Percentiles rank a stretch among this genome's conserved stretches.
Conservation (phyloP, 2,888 invertebrate genomes). For the Hydriomena furcata region DNA sequence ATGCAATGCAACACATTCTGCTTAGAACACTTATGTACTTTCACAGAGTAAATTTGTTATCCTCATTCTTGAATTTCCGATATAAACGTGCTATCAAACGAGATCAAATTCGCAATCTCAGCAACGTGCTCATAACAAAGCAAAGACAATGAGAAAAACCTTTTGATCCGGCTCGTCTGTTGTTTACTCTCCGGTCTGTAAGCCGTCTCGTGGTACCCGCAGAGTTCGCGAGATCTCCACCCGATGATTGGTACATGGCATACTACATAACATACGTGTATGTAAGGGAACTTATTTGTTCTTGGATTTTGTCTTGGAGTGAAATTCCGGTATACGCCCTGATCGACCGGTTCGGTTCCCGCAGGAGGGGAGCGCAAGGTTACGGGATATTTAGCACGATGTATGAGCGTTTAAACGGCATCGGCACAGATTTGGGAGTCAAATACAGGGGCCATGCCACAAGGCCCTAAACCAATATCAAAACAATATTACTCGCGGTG, state of each 20-base stretch:
- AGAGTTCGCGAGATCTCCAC: constrained; percentile 43
- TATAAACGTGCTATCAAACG: background rate
- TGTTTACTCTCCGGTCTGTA: constrained; percentile 43
- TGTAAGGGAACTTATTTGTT: background rate
- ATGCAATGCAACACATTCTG: background rate
- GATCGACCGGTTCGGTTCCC: constrained; percentile 72
- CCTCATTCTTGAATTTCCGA: background rate
- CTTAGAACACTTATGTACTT: background rate
- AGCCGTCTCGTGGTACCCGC: constrained; percentile 33
- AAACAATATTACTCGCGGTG: background rate
- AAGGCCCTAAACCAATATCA: background rate
- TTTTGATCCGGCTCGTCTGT: constrained; percentile 40
- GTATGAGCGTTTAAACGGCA: constrained; percentile 28
- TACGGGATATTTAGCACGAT: constrained; percentile 67
- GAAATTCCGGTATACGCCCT: constrained; percentile 55
- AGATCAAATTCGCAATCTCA: constrained; percentile 24
- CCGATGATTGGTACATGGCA: constrained; percentile 40
- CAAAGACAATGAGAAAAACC: constrained; percentile 36
- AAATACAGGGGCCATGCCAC: constrained; percentile 12
- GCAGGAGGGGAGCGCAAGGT: constrained; percentile 73
- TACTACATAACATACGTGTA: too few relatives aligned
- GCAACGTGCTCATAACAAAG: constrained; percentile 29
- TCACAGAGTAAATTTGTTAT: background rate
- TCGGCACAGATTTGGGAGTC: constrained; percentile 26
- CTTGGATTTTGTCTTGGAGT: constrained; percentile 50